Evolutionary conservation across 2,797 vertebrate genomes (phyloP), one percentile per base, ranked within the genome.

Genomic region (Siniperca scherzeri): DNA sequence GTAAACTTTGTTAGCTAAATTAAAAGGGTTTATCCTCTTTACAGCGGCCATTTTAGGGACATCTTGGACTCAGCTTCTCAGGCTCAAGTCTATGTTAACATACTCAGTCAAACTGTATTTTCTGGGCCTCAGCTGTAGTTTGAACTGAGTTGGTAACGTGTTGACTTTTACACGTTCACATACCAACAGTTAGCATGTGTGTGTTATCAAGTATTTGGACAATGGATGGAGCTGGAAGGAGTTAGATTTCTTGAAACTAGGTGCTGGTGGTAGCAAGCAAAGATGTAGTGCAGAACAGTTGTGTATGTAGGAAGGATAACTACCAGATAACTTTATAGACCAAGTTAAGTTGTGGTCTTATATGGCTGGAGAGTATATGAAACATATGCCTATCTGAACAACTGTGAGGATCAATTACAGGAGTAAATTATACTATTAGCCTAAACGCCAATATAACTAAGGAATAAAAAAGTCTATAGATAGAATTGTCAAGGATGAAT

Each of bases 341-440:
- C 50, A 30, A 71, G 42, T 64, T 52, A 48, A 36, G 70, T 60
- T 57, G 27, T 46, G 68, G 50, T 56, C 40, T 71, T 66, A 40
- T 25, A 80, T 38, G 64, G 42, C 36, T n/a, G 57, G 27, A 80
- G 59, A 69, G 22, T 27, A 36, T 42, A 38, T 57, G 27, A 69
- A 80, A 72, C 30, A 77, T 13, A 33, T 65, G 21, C 14, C 38
- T 57, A 13, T 48, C 36, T 70, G 48, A 62, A 33, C 13, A 50
- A 30, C 33, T 80, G 17, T 33, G 16, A 3, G 8, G 40, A 44
- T 72, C 40, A n/a, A 40, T 67, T 59, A 13, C 62, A 33, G 2
- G n/a, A 60, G 66, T n/a, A 42, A 33, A 44, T 55, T 55, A 55
- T 55, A 48, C 40, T 42, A 30, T 16, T 16, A 12, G 55, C 52